Conservation (phyloP, 1,140 invertebrate species). For the Lasioglossum albipes region DNA sequence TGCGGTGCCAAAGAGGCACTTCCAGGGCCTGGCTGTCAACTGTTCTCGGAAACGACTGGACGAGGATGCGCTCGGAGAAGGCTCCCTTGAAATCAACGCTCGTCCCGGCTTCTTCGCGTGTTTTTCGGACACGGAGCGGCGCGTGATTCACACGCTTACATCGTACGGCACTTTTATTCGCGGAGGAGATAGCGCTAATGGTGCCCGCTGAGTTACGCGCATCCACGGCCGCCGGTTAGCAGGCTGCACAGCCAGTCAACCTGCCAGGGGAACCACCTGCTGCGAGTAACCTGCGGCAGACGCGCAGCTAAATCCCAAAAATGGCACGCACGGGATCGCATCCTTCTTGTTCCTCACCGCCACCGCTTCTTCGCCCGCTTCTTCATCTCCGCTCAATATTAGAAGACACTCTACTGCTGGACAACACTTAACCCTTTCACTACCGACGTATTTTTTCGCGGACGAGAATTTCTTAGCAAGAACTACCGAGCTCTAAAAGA, state of each 20-base stretch:
- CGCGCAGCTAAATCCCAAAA: constrained; percentile 67
- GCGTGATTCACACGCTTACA: constrained; percentile 65
- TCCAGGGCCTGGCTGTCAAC: constrained; percentile 21
- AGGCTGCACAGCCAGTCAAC: constrained; percentile 55
- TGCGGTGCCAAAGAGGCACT: constrained; percentile 35
- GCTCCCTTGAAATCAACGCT: neutral
- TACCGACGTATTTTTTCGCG: too few relatives aligned
- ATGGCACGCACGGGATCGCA: constrained; percentile 55
- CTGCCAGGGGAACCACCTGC: constrained; percentile 71
- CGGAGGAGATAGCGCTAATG: constrained; percentile 72
- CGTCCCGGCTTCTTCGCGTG: constrained; percentile 24
- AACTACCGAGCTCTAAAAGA: too few relatives aligned
- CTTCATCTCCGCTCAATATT: too few relatives aligned
- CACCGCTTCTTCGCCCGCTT: neutral
- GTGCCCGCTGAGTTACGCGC: constrained; percentile 74
- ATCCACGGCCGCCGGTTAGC: constrained; percentile 60
- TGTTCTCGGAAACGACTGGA: constrained; percentile 13
- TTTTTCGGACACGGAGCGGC: constrained; percentile 32
- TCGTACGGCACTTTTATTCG: constrained; percentile 49
- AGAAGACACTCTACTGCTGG: too few relatives aligned
- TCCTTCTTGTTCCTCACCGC: constrained; percentile 43
- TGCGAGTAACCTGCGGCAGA: constrained; percentile 62
- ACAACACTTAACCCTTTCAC: too few relatives aligned
- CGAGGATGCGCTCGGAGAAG: too few relatives aligned
- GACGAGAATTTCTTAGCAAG: too few relatives aligned